These are phyloP conservation scores for Drosophila maculinotata DNA, from an alignment of 2,888 invertebrate genomes.

Conservation along the genomic window DNA sequence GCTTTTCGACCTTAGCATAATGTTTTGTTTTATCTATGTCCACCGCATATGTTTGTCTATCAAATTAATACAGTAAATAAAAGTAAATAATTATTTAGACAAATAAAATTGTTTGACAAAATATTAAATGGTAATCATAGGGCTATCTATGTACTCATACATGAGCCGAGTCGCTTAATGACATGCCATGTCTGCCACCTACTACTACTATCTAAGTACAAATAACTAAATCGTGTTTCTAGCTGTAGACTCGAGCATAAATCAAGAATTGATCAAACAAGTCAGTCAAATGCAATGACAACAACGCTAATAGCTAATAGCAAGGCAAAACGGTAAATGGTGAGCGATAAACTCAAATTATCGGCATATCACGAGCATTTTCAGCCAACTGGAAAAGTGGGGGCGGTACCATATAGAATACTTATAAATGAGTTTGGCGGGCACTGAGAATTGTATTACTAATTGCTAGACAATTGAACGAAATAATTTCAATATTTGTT, in stretches of 20 bases:
- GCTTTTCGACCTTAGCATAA: no score
- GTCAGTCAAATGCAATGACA: constrained; percentile 75
- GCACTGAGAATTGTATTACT: constrained; percentile 4
- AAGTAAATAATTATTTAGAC: background rate
- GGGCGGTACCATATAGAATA: constrained; percentile 1
- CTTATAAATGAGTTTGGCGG: constrained; percentile 14
- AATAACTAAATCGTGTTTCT: constrained; percentile 28
- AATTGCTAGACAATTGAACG: constrained; percentile 7
- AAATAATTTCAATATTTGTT: background rate
- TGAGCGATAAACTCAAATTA: constrained; percentile 36
- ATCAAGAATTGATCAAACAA: constrained; percentile 76
- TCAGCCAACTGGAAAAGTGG: constrained; percentile 6
- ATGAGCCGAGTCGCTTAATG: constrained; percentile 21
- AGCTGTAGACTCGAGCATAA: constrained; percentile 39
- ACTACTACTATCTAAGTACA: constrained; percentile 9
- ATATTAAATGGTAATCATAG: background rate
- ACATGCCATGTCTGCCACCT: constrained; percentile 30
- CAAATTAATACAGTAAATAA: no score
- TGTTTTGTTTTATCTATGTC: no score
- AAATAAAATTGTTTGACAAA: background rate
- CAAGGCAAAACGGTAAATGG: constrained; percentile 30
- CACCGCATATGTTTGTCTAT: no score
- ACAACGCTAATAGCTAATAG: constrained; percentile 49
- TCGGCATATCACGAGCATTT: constrained; percentile 28
- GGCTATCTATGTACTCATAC: background rate